Percentiles rank a stretch among this genome's conserved stretches.
phyloP scores from a whole-genome alignment of 2,797 vertebrate genomes.

The Aphelocoma californica region DNA sequence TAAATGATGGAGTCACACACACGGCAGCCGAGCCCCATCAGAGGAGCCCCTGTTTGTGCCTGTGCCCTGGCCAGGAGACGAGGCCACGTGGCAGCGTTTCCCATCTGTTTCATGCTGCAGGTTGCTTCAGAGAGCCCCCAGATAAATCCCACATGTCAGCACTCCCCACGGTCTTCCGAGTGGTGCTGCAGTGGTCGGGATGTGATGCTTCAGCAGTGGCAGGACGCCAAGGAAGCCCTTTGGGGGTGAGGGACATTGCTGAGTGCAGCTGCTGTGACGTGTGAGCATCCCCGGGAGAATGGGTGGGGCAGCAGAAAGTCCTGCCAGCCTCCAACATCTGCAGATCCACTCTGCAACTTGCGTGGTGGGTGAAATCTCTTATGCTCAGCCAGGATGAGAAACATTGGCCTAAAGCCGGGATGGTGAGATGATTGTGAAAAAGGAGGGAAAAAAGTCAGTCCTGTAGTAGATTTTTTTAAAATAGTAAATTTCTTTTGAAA shows the following conservation, averaged over 20 bases:
- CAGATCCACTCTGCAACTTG: accelerated
- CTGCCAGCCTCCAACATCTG: not conserved
- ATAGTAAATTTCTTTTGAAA: not conserved
- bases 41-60: not conserved
- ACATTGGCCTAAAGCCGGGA: accelerated
- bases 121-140: not conserved
- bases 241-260: accelerated
- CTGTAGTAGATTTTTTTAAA: not conserved
- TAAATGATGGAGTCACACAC: not conserved
- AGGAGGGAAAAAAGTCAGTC: not conserved
- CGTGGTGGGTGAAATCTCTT: not conserved
- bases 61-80: not conserved
- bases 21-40: not conserved
- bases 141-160: too few relatives aligned
- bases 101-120: accelerated
- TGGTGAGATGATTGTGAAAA: not conserved
- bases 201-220: not conserved
- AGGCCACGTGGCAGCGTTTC: accelerated
- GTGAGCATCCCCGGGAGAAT: accelerated
- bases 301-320: not conserved
- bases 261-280: accelerated
- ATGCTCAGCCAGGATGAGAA: not conserved
- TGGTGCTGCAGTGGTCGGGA: accelerated
- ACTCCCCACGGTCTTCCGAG: accelerated
- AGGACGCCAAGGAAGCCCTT: not conserved